Evolutionary conservation across 2,888 invertebrate genomes (phyloP).

Genomic region (Andrena minutula): DNA sequence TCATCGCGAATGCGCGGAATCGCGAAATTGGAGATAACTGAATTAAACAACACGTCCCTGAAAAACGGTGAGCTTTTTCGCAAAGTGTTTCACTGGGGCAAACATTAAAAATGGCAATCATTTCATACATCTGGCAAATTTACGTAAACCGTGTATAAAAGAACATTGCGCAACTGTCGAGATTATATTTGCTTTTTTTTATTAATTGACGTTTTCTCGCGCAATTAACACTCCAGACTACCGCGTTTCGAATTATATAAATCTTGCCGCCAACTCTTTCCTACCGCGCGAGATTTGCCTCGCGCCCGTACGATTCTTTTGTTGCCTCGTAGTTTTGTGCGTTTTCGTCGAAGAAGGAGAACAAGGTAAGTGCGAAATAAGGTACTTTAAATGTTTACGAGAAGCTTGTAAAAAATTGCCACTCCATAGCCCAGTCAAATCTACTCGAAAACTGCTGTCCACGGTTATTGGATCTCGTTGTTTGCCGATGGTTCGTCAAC

Average conservation of each 20-base stretch:
- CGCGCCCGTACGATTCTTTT: neutral
- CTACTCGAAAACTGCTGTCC: neutral
- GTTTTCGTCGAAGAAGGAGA: neutral
- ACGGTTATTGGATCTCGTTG: neutral
- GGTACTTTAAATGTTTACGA: constrained; percentile 8
- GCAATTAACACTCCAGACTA: neutral
- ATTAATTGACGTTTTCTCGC: neutral
- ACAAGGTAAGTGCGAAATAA: constrained; percentile 51
- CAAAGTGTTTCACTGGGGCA: neutral
- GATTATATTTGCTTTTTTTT: neutral
- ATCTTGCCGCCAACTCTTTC: neutral
- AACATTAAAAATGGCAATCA: neutral
- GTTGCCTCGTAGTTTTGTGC: constrained; percentile 15
- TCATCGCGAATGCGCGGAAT: neutral
- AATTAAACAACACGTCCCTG: neutral
- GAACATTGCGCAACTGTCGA: constrained; percentile 2
- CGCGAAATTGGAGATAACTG: neutral
- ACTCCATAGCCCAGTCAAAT: neutral
- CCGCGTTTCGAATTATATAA: neutral
- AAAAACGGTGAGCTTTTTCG: neutral
- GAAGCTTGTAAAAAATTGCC: neutral
- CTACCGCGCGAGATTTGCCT: neutral
- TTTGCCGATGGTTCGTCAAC: neutral
- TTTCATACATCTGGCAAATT: constrained; percentile 33
- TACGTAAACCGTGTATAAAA: neutral